phyloP scores from a whole-genome alignment of 2,113 vertebrate genomes.

The Nanorana parkeri region DNA sequence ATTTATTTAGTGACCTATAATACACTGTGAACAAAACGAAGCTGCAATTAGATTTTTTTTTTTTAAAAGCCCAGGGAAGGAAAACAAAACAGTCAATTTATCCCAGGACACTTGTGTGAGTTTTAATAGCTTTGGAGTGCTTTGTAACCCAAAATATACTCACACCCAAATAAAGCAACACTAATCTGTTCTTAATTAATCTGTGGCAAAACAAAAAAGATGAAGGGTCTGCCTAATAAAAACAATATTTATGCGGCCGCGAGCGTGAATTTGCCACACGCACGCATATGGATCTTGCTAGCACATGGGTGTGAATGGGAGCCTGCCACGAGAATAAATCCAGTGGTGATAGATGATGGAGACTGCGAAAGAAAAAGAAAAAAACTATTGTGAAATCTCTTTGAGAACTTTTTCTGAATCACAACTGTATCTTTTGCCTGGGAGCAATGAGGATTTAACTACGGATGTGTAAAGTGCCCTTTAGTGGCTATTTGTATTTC shows the following conservation, averaged over 20 bases:
- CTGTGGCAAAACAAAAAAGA: slow-evolving; percentile 73
- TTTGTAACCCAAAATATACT: slow-evolving; percentile 69
- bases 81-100: slow-evolving; percentile 59
- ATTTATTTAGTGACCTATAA: slow-evolving; percentile 82
- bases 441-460: too few relatives aligned
- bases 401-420: too few relatives aligned
- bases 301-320: background rate
- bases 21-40: slow-evolving; percentile 67
- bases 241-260: slow-evolving; percentile 68
- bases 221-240: slow-evolving; percentile 67
- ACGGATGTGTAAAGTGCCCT: too few relatives aligned
- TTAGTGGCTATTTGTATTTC: too few relatives aligned
- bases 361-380: too few relatives aligned
- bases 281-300: slow-evolving; percentile 28
- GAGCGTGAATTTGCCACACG: slow-evolving; percentile 54
- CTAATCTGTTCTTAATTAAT: slow-evolving; percentile 76
- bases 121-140: slow-evolving; percentile 67
- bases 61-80: slow-evolving; percentile 22
- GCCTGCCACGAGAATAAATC: background rate
- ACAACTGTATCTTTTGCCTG: too few relatives aligned
- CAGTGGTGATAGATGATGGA: background rate
- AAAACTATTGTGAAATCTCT: too few relatives aligned
- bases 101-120: slow-evolving; percentile 56
- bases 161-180: slow-evolving; percentile 70
- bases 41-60: slow-evolving; percentile 72